Percentiles rank a stretch among this genome's conserved stretches.
Conservation (phyloP, 2,888 invertebrate species). For the Mamestra brassicae region DNA sequence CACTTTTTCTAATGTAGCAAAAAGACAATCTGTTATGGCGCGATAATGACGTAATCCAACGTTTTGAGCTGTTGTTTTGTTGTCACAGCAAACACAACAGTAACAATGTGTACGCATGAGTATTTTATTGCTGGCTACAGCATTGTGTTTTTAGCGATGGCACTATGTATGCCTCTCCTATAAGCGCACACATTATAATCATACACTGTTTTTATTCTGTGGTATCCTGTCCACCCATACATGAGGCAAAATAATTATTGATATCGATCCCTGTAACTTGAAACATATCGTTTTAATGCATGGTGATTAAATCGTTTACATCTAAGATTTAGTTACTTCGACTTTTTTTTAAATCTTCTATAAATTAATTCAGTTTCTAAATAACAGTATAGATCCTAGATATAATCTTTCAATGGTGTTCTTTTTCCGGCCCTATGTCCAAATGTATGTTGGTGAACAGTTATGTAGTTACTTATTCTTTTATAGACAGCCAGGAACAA, state of each 20-base stretch:
- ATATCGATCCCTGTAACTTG: constrained; percentile 22
- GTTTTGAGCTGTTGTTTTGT: constrained; percentile 59
- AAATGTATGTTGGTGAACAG: not conserved
- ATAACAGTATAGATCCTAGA: not conserved
- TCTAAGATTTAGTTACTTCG: not conserved
- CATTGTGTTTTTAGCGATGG: constrained; percentile 69
- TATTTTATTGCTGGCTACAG: constrained; percentile 74
- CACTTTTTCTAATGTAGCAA: constrained; percentile 55
- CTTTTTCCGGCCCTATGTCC: not conserved
- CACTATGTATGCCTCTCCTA: constrained; percentile 42
- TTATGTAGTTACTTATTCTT: not conserved
- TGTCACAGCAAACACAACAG: constrained; percentile 59
- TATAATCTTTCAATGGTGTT: not conserved
- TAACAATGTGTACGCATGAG: constrained; percentile 71
- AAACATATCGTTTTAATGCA: constrained; percentile 6
- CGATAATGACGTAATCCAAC: constrained; percentile 69
- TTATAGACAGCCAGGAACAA: constrained; percentile 41
- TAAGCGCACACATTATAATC: constrained; percentile 33
- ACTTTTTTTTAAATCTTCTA: not conserved
- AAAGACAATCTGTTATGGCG: constrained; percentile 65
- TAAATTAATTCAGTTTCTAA: not conserved
- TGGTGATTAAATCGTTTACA: not conserved
- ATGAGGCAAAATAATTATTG: constrained; percentile 28
- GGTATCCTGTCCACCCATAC: constrained; percentile 32
- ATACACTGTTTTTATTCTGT: constrained; percentile 43